Evolutionary conservation across 2,888 invertebrate species (phyloP).

Genomic region (Halocaridina rubra): DNA sequence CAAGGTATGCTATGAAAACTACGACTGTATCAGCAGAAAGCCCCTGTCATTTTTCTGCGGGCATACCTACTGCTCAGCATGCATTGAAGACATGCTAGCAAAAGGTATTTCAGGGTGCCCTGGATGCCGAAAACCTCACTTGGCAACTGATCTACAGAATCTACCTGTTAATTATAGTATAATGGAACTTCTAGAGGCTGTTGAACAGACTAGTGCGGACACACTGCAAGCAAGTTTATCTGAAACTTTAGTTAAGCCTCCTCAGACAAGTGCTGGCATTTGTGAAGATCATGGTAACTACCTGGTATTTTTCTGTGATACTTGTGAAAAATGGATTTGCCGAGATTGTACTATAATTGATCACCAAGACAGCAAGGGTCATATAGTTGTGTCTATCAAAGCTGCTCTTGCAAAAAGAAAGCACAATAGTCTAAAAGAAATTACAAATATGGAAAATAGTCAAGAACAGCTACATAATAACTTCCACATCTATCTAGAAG

Average conservation of each 20-base stretch:
- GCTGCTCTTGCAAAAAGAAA: neutral
- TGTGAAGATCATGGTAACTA: neutral
- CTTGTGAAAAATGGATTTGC: neutral
- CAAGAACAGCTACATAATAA: neutral
- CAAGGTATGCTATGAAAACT: neutral
- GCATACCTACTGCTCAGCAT: neutral
- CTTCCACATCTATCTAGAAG: neutral
- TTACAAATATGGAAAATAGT: neutral
- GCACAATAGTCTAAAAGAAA: neutral
- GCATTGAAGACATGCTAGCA: neutral
- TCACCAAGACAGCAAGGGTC: neutral
- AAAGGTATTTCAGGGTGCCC: neutral
- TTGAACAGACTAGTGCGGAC: neutral
- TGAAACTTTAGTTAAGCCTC: neutral
- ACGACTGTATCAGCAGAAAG: neutral
- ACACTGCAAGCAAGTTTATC: neutral
- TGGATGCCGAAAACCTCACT: neutral
- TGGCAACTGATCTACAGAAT: neutral
- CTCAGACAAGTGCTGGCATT: neutral
- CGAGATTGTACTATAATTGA: neutral
- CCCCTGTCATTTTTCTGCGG: neutral
- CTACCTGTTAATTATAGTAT: neutral
- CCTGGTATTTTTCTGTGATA: neutral
- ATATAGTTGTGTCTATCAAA: neutral
- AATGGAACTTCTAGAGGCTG: neutral